These are phyloP conservation scores for Caenorhabditis afra DNA, from an alignment of 2,888 invertebrate species.

Conservation along the genomic window DNA sequence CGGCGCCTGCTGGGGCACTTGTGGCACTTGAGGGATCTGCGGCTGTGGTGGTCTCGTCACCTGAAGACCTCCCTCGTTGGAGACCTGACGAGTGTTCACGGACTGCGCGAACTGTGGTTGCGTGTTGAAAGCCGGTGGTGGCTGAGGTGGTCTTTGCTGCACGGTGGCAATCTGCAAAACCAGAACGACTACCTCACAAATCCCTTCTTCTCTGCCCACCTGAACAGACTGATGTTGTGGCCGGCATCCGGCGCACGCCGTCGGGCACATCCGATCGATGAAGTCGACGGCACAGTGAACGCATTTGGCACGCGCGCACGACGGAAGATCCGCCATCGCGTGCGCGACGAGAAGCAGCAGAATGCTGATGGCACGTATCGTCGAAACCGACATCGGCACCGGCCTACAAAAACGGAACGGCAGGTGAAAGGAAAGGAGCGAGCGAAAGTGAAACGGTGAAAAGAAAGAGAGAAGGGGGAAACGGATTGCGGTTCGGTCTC, in stretches of 20 bases:
- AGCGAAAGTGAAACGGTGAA: constrained; percentile 36
- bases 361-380: constrained; percentile 55
- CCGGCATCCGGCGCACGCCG: constrained; percentile 62
- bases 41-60: constrained; percentile 40
- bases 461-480: constrained; percentile 20
- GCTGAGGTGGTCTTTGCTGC: constrained; percentile 43
- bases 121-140: constrained; percentile 50
- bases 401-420: constrained; percentile 31
- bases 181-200: neutral
- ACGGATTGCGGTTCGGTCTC: constrained; percentile 23
- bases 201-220: neutral
- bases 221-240: constrained; percentile 26
- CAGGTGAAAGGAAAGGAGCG: constrained; percentile 12
- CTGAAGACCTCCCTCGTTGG: constrained; percentile 53
- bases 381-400: constrained; percentile 54
- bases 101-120: constrained; percentile 55
- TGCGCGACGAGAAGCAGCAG: constrained; percentile 45
- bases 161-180: constrained; percentile 17
- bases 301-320: constrained; percentile 76
- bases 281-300: constrained; percentile 77
- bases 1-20: constrained; percentile 35
- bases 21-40: constrained; percentile 32
- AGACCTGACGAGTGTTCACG: constrained; percentile 49
- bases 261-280: constrained; percentile 73
- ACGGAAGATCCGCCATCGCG: constrained; percentile 73